Percentiles rank a stretch among this genome's conserved stretches.
phyloP scores from a whole-genome alignment of 2,888 invertebrate species.

The Tipula confusa region DNA sequence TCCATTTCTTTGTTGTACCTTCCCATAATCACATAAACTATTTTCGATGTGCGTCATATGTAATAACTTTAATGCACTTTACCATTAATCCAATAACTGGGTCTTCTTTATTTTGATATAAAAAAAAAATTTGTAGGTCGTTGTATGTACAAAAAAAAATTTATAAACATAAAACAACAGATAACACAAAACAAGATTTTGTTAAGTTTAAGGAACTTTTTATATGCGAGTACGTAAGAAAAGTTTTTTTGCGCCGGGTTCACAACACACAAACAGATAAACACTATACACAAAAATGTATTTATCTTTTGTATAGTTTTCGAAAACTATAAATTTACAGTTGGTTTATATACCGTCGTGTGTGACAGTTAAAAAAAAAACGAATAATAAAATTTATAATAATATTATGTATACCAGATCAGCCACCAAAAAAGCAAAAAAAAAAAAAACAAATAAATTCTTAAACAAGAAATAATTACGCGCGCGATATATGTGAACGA shows the following conservation, averaged over 20 bases:
- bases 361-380: background rate
- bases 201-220: background rate
- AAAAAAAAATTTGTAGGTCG: background rate
- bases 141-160: background rate
- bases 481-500: background rate
- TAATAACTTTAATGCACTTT: background rate
- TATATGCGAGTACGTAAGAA: background rate
- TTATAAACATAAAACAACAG: background rate
- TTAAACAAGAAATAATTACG: conserved; percentile 13
- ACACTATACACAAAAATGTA: background rate
- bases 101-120: background rate
- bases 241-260: background rate
- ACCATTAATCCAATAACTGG: background rate
- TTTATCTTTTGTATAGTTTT: background rate
- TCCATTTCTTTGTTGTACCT: background rate
- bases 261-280: background rate
- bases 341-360: background rate
- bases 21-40: background rate
- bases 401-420: background rate
- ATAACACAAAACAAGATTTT: background rate
- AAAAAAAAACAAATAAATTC: no score
- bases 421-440: background rate
- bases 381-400: background rate
- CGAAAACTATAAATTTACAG: background rate
- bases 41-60: background rate